phyloP scores from a whole-genome alignment of 2,113 vertebrate genomes.

The Semnopithecus entellus region DNA sequence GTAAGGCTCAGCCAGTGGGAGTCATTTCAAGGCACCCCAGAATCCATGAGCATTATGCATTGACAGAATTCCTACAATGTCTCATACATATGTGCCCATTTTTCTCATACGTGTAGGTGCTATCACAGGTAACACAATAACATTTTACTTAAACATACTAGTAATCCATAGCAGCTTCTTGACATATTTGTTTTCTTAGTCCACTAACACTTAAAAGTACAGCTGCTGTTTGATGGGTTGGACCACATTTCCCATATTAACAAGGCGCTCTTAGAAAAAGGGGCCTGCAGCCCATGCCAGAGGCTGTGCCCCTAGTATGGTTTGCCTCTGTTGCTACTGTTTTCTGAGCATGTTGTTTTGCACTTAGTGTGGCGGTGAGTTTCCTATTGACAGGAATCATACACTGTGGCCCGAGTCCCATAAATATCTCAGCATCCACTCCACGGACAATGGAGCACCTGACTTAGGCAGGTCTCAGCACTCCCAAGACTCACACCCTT shows the following conservation, averaged over 20 bases:
- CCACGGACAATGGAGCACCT: not conserved
- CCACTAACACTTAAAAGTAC: fast-evolving
- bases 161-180: not conserved
- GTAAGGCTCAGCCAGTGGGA: not conserved
- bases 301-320: not conserved
- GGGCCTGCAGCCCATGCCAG: not conserved
- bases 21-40: not conserved
- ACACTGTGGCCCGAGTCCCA: not conserved
- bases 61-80: not conserved
- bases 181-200: not conserved
- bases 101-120: not conserved
- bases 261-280: not conserved
- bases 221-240: not conserved
- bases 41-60: not conserved
- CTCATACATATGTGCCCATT: not conserved
- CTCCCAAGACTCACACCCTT: not conserved
- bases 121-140: not conserved
- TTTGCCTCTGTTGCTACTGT: not conserved
- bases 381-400: not conserved
- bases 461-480: not conserved
- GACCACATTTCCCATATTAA: not conserved
- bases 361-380: not conserved
- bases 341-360: not conserved
- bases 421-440: not conserved
- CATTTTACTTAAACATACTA: not conserved